Conservation (phyloP, 2,888 invertebrate species). For the Ophion slaviceki region DNA sequence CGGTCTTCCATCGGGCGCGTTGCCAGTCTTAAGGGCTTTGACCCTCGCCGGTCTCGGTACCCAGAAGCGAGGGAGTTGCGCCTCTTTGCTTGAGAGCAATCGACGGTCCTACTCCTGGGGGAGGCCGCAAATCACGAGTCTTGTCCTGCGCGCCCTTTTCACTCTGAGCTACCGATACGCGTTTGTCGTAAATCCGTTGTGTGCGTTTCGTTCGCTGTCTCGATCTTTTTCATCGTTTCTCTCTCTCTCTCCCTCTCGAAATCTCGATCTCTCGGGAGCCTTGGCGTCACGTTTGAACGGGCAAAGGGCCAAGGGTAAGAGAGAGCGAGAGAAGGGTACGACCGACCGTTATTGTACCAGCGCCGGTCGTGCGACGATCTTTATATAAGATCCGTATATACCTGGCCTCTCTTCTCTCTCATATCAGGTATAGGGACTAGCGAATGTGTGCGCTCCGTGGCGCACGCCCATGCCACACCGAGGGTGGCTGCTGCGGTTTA, state of each 20-base stretch:
- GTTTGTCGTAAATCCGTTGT: slow-evolving; percentile 27
- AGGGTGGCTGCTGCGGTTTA: slow-evolving; percentile 81
- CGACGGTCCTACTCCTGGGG: background rate
- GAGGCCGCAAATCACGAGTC: background rate
- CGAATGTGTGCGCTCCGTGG: slow-evolving; percentile 69
- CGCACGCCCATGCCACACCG: slow-evolving; percentile 80
- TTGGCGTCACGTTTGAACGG: slow-evolving; percentile 45
- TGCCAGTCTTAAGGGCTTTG: slow-evolving; percentile 13
- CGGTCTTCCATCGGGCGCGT: slow-evolving; percentile 46
- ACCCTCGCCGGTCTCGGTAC: background rate
- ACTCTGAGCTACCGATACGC: slow-evolving; percentile 1
- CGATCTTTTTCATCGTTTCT: slow-evolving; percentile 8
- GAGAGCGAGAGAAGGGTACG: slow-evolving; percentile 38
- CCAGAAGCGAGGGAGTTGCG: background rate
- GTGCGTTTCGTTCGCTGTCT: slow-evolving; percentile 33
- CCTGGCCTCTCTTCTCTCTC: slow-evolving; percentile 68
- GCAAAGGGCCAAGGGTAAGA: slow-evolving; percentile 37
- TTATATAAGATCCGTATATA: slow-evolving; percentile 78
- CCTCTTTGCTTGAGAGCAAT: background rate
- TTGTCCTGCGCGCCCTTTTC: slow-evolving; percentile 12
- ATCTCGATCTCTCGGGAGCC: slow-evolving; percentile 31
- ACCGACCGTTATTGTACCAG: slow-evolving; percentile 76
- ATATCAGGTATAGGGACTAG: slow-evolving; percentile 27
- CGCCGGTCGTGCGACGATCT: slow-evolving; percentile 75
- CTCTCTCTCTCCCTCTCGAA: slow-evolving; percentile 5